These are phyloP conservation scores for Neosilurus mollespiculum DNA, from an alignment of 2,797 vertebrate genomes.

Conservation along the genomic window DNA sequence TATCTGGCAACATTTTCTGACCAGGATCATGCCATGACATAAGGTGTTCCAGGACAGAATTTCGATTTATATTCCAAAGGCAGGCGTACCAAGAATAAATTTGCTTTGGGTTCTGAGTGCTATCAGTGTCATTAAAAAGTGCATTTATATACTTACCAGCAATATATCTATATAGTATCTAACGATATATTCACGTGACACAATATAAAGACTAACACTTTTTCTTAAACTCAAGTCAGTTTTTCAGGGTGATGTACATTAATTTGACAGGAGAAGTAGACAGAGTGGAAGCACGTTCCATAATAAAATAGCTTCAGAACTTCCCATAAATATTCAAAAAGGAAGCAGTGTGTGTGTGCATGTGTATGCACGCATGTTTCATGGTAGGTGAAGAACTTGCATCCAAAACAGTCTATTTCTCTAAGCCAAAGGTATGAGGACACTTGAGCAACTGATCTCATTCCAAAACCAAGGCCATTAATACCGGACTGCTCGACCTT, in stretches of 20 bases:
- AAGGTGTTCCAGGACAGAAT: not conserved
- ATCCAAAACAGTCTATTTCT: not conserved
- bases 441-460: not conserved
- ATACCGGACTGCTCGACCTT: not conserved
- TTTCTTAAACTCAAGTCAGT: not conserved
- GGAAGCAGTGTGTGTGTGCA: not conserved
- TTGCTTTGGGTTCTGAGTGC: not conserved
- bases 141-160: too few species aligned
- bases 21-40: not conserved
- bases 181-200: not conserved
- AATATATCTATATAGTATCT: not conserved
- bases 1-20: not conserved
- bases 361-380: not conserved
- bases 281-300: not conserved
- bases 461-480: not conserved
- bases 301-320: too few species aligned
- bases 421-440: not conserved
- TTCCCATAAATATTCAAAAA: not conserved
- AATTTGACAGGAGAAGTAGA: not conserved
- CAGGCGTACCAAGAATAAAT: not conserved
- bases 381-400: not conserved
- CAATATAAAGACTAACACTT: not conserved
- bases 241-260: not conserved
- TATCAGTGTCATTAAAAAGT: not conserved
- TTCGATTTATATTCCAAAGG: not conserved